These are phyloP conservation scores for Lepus townsendii DNA, from an alignment of 2,797 vertebrate species.

Conservation along the genomic window DNA sequence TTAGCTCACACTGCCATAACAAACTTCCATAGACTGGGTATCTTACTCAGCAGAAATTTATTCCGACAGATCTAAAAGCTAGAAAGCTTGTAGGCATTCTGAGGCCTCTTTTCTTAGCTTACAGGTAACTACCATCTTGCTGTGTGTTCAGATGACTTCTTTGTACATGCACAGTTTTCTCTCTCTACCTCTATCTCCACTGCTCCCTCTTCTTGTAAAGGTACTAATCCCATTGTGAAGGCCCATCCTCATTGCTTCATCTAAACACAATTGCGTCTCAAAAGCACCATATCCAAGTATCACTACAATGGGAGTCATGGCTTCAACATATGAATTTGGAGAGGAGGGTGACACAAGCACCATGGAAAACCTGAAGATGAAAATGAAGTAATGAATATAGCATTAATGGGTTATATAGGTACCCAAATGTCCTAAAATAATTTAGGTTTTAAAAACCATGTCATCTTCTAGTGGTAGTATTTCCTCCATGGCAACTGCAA, in stretches of 20 bases:
- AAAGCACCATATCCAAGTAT: background rate
- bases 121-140: background rate
- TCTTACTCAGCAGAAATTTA: background rate
- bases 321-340: background rate
- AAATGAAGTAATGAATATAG: constrained; percentile 60
- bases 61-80: background rate
- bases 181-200: background rate
- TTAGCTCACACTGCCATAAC: background rate
- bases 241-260: background rate
- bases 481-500: constrained; percentile 14
- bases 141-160: background rate
- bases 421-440: background rate
- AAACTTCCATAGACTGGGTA: background rate
- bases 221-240: background rate
- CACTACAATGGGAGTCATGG: background rate
- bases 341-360: background rate
- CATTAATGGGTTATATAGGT: background rate
- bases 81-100: background rate
- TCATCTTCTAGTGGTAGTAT: background rate
- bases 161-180: background rate
- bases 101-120: background rate
- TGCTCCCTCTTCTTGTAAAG: background rate
- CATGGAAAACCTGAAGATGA: background rate
- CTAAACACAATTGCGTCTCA: background rate
- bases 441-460: constrained; percentile 61